Percentiles rank a stretch among this genome's conserved stretches.
These are phyloP conservation scores for Psilanteris sp. DNA, from an alignment of 1,140 invertebrate species.

Conservation along the genomic window DNA sequence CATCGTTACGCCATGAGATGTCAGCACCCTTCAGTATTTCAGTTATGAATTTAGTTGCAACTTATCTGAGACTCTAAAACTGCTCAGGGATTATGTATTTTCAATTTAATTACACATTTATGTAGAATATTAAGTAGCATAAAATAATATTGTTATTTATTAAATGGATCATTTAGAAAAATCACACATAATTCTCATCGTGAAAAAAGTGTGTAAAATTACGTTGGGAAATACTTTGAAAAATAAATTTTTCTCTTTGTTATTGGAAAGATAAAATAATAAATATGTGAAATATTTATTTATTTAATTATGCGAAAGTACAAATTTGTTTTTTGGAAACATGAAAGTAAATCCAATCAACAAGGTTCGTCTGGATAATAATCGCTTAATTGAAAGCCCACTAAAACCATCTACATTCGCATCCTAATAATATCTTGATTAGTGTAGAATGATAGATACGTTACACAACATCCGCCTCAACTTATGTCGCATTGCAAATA, in stretches of 20 bases:
- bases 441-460: constrained; percentile 17
- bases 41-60: constrained; percentile 44
- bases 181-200: too few relatives aligned
- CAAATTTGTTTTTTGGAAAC: too few relatives aligned
- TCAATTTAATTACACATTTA: too few relatives aligned
- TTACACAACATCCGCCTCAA: constrained; percentile 3
- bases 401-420: constrained; percentile 1
- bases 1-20: constrained; percentile 44
- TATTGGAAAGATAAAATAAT: too few relatives aligned
- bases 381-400: constrained; percentile 7
- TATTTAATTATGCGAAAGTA: too few relatives aligned
- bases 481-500: constrained; percentile 20
- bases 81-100: constrained; percentile 1
- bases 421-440: constrained; percentile 29
- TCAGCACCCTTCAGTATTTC: constrained; percentile 43
- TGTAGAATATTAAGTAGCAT: constrained; percentile 1
- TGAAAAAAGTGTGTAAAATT: too few relatives aligned
- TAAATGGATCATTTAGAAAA: too few relatives aligned
- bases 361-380: background rate
- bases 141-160: too few relatives aligned
- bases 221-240: too few relatives aligned
- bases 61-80: constrained; percentile 17
- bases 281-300: too few relatives aligned
- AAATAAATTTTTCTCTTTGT: too few relatives aligned
- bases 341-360: background rate